phyloP scores from a whole-genome alignment of 2,797 vertebrate genomes.

The Gadopsis bispinosus region DNA sequence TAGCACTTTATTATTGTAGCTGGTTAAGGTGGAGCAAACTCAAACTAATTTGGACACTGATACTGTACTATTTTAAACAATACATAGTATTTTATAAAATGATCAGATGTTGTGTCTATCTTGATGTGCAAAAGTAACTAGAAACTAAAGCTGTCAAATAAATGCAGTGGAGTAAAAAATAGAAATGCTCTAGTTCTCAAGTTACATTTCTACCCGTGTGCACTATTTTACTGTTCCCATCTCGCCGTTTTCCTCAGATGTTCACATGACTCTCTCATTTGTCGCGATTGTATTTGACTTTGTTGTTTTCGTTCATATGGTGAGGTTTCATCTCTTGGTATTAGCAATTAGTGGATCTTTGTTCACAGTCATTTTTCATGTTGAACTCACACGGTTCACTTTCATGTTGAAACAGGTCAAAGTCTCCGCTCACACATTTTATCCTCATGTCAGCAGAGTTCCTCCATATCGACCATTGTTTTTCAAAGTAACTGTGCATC shows the following conservation, averaged over 20 bases:
- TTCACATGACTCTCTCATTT: background rate
- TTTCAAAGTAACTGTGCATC: background rate
- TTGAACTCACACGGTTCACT: conserved; percentile 15
- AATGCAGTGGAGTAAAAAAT: background rate
- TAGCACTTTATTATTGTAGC: background rate
- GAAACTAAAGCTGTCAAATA: background rate
- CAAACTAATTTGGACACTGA: background rate
- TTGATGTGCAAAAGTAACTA: background rate
- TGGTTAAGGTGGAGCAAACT: background rate
- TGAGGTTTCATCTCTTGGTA: background rate
- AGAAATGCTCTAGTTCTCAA: background rate
- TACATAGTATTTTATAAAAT: background rate
- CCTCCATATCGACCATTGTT: background rate
- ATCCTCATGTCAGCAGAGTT: background rate
- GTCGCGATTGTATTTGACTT: background rate
- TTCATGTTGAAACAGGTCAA: conserved; percentile 25
- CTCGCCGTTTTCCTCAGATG: background rate
- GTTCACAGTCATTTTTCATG: conserved; percentile 18
- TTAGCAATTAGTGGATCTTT: conserved; percentile 12
- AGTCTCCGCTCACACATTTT: background rate
- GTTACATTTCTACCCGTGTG: too few relatives aligned
- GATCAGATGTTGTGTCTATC: background rate
- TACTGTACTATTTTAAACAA: background rate
- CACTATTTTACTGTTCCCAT: background rate
- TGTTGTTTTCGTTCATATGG: conserved; percentile 1